A percentile compares a stretch with the other conserved stretches of the same genome.
phyloP scores from a whole-genome alignment of 2,113 vertebrate genomes.

The Ameiurus melas region DNA sequence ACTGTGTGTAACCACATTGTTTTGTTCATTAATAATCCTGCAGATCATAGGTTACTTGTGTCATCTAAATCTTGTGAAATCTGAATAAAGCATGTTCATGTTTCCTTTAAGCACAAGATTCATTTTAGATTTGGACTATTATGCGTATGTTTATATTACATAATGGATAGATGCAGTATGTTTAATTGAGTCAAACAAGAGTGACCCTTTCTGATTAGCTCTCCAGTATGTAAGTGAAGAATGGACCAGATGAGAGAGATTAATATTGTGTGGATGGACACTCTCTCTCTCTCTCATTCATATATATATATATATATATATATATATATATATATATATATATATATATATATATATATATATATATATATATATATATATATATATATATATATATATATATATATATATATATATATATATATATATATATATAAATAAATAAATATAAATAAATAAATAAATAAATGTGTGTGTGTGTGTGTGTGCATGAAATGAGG shows the following conservation, averaged over 20 bases:
- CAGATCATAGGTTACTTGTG: slow-evolving; percentile 49
- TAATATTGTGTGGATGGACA: slow-evolving; percentile 29
- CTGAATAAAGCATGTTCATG: slow-evolving; percentile 24
- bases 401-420: too few species aligned
- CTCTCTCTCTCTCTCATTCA: too few species aligned
- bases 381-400: too few species aligned
- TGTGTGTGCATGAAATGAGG: slow-evolving; percentile 18
- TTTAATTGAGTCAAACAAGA: slow-evolving; percentile 50
- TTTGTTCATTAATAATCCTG: slow-evolving; percentile 56
- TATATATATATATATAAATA: too few species aligned
- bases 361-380: too few species aligned
- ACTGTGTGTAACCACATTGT: slow-evolving; percentile 46
- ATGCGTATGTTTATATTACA: slow-evolving; percentile 33
- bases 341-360: too few species aligned
- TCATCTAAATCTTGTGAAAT: slow-evolving; percentile 38
- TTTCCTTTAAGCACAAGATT: slow-evolving; percentile 37
- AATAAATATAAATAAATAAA: too few species aligned
- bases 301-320: too few species aligned
- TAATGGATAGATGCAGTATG: slow-evolving; percentile 43
- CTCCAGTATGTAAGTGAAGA: too few species aligned
- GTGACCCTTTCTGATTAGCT: slow-evolving; percentile 32
- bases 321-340: too few species aligned
- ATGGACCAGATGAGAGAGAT: too few species aligned
- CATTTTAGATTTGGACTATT: slow-evolving; percentile 49
- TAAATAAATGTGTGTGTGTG: too few species aligned